Base-by-base conservation (phyloP, 2,888 invertebrate species). In the Coelinius sp. region DNA sequence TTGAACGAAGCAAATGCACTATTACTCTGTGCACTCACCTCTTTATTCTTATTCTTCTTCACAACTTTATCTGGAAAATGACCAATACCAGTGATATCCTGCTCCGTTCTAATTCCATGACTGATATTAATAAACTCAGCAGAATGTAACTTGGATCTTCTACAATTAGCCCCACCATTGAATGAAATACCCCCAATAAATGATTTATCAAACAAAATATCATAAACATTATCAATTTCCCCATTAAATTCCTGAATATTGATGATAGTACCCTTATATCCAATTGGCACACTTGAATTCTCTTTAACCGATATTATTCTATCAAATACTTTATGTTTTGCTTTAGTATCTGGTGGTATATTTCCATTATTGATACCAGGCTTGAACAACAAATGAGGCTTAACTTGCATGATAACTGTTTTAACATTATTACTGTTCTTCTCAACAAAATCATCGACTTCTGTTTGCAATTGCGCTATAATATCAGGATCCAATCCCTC, bases 211-310 rank as follows among this genome's bases (percentile, higher is more conserved):
- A 97, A 97, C 70, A 97, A 88, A 22, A 97, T 91, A 77, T 96
- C 95, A 83, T 93, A 95, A 68, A 93, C 89, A 0, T 92, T 92
- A 0, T 89, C 87, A 66, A 90, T 89, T 64, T 89, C 91, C 82
- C 90, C 93, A 82, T 89, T 93, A 0, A 79, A 78, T 68, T 85
- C 88, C 69, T 90, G 88, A 7, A 93, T 89, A 0, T 92, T 95
- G n/a, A 96, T 92, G 0, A 99, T 89, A 0, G 96, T 97, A 27
- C 98, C 99, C 75, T 92, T 91, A 8, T 92, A 89, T 0, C 97
- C 98, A 4, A 94, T 87, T 0, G 97, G 97, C 14, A 96, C 95
- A 0, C 93, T 91, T 82, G 92, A 94, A 66, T 92, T 92, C 35
- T 92, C 91, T 31, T 94, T 90, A 0, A 94, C 92, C 83, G 94